phyloP scores from a whole-genome alignment of 2,888 invertebrate genomes.

The Phalera bucephala region DNA sequence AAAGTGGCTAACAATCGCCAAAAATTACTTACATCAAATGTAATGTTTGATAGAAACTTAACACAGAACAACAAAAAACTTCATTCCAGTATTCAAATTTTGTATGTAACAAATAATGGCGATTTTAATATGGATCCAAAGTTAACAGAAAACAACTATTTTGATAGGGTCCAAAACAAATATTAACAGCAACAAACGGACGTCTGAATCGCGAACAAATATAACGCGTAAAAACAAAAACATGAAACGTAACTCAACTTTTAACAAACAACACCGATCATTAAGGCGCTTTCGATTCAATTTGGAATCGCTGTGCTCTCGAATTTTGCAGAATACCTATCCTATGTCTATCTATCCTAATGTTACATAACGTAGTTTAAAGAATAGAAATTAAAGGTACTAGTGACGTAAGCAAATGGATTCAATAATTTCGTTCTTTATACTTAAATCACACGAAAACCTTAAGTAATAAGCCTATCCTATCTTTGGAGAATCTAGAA shows the following conservation, averaged over 20 bases:
- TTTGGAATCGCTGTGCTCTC: slow-evolving; percentile 27
- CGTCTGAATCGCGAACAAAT: slow-evolving; percentile 37
- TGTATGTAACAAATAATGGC: no score
- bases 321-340: slow-evolving; percentile 17
- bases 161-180: slow-evolving; percentile 17
- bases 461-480: slow-evolving; percentile 37
- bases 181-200: slow-evolving; percentile 29
- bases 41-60: slow-evolving; percentile 15
- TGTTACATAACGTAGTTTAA: slow-evolving; percentile 7
- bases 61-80: slow-evolving; percentile 2
- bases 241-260: slow-evolving; percentile 50
- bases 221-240: slow-evolving; percentile 42
- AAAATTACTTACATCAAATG: slow-evolving; percentile 6
- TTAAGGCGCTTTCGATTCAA: slow-evolving; percentile 63
- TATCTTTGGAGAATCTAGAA: slow-evolving; percentile 62
- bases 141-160: slow-evolving; percentile 27
- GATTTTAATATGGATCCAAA: slow-evolving; percentile 23
- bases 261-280: slow-evolving; percentile 72
- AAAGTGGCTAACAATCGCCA: slow-evolving; percentile 14
- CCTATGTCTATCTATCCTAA: slow-evolving; percentile 17
- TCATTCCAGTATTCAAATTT: no score
- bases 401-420: slow-evolving; percentile 5
- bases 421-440: slow-evolving; percentile 8
- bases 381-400: slow-evolving; percentile 6
- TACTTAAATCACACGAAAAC: slow-evolving; percentile 31